Percentiles rank a stretch among this genome's conserved stretches.
These are phyloP conservation scores for Centroberyx gerrardi DNA, from an alignment of 2,797 vertebrate genomes.

Conservation along the genomic window DNA sequence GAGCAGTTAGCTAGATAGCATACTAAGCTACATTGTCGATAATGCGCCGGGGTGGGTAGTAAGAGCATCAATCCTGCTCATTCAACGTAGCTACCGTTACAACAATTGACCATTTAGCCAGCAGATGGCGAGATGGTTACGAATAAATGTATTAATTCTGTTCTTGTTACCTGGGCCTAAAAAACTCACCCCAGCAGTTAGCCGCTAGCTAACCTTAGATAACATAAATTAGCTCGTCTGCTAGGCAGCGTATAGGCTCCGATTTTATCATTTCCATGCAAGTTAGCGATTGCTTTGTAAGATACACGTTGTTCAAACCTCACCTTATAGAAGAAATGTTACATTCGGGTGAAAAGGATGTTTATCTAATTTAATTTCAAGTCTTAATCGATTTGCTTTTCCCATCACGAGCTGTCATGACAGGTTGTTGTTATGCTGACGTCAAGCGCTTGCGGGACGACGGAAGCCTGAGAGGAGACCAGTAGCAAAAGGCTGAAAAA, in stretches of 20 bases:
- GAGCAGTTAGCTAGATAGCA: constrained; percentile 38
- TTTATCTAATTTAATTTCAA: constrained; percentile 38
- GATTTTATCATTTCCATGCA: neutral
- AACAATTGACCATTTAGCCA: accelerated
- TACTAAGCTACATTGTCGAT: constrained; percentile 29
- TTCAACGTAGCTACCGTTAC: accelerated
- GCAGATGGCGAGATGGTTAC: neutral
- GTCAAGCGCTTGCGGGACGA: constrained; percentile 62
- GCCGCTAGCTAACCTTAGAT: constrained; percentile 23
- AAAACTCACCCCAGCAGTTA: neutral
- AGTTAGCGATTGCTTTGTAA: neutral
- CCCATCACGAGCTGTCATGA: constrained; percentile 70
- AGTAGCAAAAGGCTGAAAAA: neutral
- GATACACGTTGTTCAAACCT: neutral
- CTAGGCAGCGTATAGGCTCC: neutral
- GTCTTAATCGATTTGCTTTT: constrained; percentile 47
- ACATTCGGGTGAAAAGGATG: constrained; percentile 56
- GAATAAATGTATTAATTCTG: too few relatives aligned
- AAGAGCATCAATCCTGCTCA: neutral
- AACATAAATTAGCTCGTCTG: constrained; percentile 44
- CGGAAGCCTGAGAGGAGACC: constrained; percentile 60
- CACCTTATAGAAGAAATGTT: constrained; percentile 59
- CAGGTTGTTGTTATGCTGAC: constrained; percentile 82
- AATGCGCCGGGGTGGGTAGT: neutral
- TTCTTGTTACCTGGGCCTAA: neutral